Conservation (phyloP, 2,113 vertebrate species). For the Triplophysa siluroides region DNA sequence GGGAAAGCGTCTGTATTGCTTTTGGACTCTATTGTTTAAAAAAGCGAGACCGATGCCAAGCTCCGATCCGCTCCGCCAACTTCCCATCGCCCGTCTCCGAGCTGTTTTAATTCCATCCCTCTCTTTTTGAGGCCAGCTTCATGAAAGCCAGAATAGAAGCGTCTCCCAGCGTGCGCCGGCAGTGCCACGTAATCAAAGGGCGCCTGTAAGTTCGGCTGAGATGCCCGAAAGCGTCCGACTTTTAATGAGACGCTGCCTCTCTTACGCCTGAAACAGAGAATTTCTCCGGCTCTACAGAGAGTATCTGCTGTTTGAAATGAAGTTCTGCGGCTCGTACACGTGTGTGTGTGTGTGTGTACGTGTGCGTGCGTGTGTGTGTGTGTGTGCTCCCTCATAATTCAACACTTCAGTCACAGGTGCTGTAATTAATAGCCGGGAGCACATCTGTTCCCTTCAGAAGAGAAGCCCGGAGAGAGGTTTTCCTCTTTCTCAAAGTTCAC, state of each 20-base stretch:
- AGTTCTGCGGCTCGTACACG: neutral
- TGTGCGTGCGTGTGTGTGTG: too few relatives aligned
- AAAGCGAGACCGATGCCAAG: conserved; percentile 10
- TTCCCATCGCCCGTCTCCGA: conserved; percentile 10
- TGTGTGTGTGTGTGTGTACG: too few relatives aligned
- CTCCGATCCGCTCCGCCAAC: conserved; percentile 2
- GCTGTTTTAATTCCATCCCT: conserved; percentile 1
- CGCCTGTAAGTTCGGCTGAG: conserved; percentile 33
- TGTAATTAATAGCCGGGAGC: conserved; percentile 61
- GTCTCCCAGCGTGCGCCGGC: neutral
- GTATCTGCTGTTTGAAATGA: conserved; percentile 27
- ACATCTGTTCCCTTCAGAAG: conserved; percentile 65
- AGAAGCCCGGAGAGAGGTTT: conserved; percentile 57
- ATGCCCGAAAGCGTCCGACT: conserved; percentile 18
- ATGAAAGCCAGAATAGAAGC: conserved; percentile 16
- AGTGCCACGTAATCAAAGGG: conserved; percentile 25
- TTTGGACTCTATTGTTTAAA: conserved; percentile 26
- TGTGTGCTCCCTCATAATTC: neutral
- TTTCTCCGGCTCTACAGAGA: neutral
- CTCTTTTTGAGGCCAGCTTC: conserved; percentile 30
- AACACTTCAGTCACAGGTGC: conserved; percentile 45
- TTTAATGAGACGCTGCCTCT: conserved; percentile 48
- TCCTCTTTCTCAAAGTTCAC: conserved; percentile 53
- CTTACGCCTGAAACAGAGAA: neutral
- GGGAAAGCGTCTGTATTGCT: neutral